Percentiles rank a stretch among this genome's conserved stretches.
Conservation (phyloP, 2,888 invertebrate genomes). For the Drosophila rellima region DNA sequence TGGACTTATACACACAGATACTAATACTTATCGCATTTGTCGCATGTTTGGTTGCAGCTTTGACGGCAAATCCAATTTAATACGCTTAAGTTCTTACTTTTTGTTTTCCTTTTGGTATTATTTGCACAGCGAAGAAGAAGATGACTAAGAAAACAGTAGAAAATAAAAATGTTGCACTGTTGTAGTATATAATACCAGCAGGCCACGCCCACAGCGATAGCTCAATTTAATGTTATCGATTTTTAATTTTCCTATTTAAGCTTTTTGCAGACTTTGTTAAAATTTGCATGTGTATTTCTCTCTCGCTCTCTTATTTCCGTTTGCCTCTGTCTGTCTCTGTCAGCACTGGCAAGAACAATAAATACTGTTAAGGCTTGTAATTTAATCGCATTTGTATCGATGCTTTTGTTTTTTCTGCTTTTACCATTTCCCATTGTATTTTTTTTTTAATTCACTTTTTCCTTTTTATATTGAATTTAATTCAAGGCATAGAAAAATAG, state of each 20-base stretch:
- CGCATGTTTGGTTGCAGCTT: slow-evolving; percentile 79
- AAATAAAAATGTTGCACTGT: slow-evolving; percentile 46
- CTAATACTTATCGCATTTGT: slow-evolving; percentile 65
- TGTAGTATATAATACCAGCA: slow-evolving; percentile 11
- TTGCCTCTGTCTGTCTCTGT: neutral
- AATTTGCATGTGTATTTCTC: slow-evolving; percentile 42
- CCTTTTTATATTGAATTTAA: slow-evolving; percentile 57
- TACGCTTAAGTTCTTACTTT: slow-evolving; percentile 82
- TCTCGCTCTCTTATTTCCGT: neutral
- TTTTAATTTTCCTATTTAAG: slow-evolving; percentile 77
- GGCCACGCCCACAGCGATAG: slow-evolving; percentile 34
- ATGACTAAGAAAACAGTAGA: slow-evolving; percentile 7
- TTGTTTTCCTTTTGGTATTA: slow-evolving; percentile 52
- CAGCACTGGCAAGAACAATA: slow-evolving; percentile 24
- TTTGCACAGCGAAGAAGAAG: slow-evolving; percentile 19
- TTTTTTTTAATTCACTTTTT: slow-evolving; percentile 62
- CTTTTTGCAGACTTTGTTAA: slow-evolving; percentile 71
- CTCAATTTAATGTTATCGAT: slow-evolving; percentile 78
- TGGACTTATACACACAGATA: slow-evolving; percentile 3
- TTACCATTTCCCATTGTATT: slow-evolving; percentile 56
- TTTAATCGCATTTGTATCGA: slow-evolving; percentile 77
- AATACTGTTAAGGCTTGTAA: slow-evolving; percentile 69
- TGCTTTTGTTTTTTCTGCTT: slow-evolving; percentile 65
- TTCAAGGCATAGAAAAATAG: slow-evolving; percentile 81
- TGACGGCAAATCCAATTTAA: slow-evolving; percentile 81